phyloP scores from a whole-genome alignment of 2,888 invertebrate genomes.

The Leuctra nigra region DNA sequence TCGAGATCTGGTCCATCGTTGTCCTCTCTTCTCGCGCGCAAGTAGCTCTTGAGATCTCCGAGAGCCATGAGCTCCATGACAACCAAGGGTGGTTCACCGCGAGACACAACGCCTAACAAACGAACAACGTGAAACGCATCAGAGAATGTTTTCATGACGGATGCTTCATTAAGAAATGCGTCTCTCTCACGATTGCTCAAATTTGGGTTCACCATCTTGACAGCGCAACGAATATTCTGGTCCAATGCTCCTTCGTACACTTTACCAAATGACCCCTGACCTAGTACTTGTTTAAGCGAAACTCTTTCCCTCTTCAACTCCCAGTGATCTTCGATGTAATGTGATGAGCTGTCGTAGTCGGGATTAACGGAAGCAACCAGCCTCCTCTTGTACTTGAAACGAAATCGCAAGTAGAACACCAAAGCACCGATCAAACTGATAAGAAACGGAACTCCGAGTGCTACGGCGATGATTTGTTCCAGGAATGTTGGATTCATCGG shows the following conservation, averaged over 20 bases:
- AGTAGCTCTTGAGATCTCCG: conserved; percentile 62
- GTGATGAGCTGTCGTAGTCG: conserved; percentile 39
- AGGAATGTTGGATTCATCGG: background rate
- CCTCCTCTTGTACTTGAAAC: conserved; percentile 35
- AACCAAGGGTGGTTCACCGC: conserved; percentile 59
- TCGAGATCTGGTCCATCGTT: conserved; percentile 37
- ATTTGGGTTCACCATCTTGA: conserved; percentile 56
- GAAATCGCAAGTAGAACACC: background rate
- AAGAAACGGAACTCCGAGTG: background rate
- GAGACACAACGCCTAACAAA: conserved; percentile 64
- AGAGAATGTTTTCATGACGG: conserved; percentile 63
- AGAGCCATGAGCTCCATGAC: conserved; percentile 74
- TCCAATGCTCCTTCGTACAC: conserved; percentile 55
- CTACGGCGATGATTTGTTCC: background rate
- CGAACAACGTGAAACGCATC: conserved; percentile 60
- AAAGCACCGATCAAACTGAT: background rate
- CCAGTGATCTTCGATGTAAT: conserved; percentile 63
- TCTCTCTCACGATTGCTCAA: conserved; percentile 50
- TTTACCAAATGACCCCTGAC: conserved; percentile 68
- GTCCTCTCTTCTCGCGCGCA: conserved; percentile 50
- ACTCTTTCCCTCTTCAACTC: conserved; percentile 57
- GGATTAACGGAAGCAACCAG: conserved; percentile 56
- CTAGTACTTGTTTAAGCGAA: conserved; percentile 49
- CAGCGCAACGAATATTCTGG: conserved; percentile 45
- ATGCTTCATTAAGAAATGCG: conserved; percentile 63